These are phyloP conservation scores for Cremastinae sp. DNA, from an alignment of 2,888 invertebrate species.

Conservation along the genomic window DNA sequence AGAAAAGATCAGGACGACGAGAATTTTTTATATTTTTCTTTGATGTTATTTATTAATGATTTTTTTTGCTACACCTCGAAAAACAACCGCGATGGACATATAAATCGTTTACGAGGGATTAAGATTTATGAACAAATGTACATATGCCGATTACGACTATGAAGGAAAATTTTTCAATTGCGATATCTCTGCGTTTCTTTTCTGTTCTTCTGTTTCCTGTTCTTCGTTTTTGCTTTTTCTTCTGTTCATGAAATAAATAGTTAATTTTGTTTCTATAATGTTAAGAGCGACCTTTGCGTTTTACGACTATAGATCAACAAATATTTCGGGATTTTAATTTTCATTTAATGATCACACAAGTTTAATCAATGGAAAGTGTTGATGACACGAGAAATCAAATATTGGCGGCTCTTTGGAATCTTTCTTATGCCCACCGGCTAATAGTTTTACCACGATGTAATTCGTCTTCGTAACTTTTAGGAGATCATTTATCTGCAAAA, in stretches of 20 bases:
- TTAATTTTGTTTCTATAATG: slow-evolving; percentile 56
- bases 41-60: slow-evolving; percentile 59
- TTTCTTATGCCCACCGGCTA: slow-evolving; percentile 95
- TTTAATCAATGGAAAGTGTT: slow-evolving; percentile 95
- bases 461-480: slow-evolving; percentile 97
- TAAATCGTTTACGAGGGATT: slow-evolving; percentile 32
- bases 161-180: slow-evolving; percentile 41
- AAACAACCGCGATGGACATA: slow-evolving; percentile 20
- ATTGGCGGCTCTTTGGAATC: slow-evolving; percentile 92
- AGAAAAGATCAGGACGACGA: background rate
- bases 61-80: slow-evolving; percentile 56
- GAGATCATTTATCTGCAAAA: slow-evolving; percentile 87
- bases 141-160: slow-evolving; percentile 53
- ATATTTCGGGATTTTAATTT: slow-evolving; percentile 23
- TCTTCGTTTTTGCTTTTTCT: slow-evolving; percentile 6
- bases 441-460: slow-evolving; percentile 95
- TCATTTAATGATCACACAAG: slow-evolving; percentile 73
- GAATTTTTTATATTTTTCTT: slow-evolving; percentile 30
- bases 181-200: slow-evolving; percentile 14
- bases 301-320: slow-evolving; percentile 43
- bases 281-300: slow-evolving; percentile 44
- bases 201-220: slow-evolving; percentile 5
- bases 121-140: slow-evolving; percentile 60
- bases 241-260: slow-evolving; percentile 59
- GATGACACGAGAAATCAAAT: slow-evolving; percentile 94